Base-by-base conservation (phyloP, 2,888 invertebrate genomes). In the Cephus rjabovi region DNA sequence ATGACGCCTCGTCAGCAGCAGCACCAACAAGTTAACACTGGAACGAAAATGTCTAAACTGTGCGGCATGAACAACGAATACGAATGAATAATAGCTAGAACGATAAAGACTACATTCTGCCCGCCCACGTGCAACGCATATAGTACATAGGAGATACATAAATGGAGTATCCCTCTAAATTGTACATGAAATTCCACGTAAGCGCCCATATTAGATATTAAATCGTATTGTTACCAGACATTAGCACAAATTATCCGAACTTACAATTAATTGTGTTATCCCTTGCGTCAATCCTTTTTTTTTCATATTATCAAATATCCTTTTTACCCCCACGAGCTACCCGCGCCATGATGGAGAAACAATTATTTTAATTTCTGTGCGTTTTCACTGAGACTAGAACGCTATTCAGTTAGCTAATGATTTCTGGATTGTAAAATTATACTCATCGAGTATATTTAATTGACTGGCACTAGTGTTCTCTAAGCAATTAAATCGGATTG, bases 21-120 rank as follows among this genome's bases (percentile, higher is more conserved):
- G 89, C 90, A 90, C 90, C 90, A 90, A 88, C 87, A 89, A 87
- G 90, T 90, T 89, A 90, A 85, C 87, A 89, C 90, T 90, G 90
- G 83, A 89, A 90, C 87, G 86, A 89, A 89, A 90, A 88, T 81
- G 78, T 81, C 83, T 82, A 84, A 81, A 84, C 80, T 84, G 86
- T 86, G 86, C 83, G 81, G 81, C 80, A 84, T 87, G 86, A 87
- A 86, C 78, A 76, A 71, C 71, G 71, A 71, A 71, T 34, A 34
- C 71, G 31, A 71, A 71, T 34, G 71, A 34, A 23, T 56, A 56
- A 56, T 56, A 9, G 56, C 56, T 56, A 56, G 23, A 56, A 56
- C 23, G 23, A 56, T 23, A 56, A 56, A 56, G 9, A 56, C 56
- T 56, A 56, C 56, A 9, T 23, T 56, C 56, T 23, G 56, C 23